Base-by-base conservation (phyloP, 2,113 vertebrate species). In the Thomomys bottae region DNA sequence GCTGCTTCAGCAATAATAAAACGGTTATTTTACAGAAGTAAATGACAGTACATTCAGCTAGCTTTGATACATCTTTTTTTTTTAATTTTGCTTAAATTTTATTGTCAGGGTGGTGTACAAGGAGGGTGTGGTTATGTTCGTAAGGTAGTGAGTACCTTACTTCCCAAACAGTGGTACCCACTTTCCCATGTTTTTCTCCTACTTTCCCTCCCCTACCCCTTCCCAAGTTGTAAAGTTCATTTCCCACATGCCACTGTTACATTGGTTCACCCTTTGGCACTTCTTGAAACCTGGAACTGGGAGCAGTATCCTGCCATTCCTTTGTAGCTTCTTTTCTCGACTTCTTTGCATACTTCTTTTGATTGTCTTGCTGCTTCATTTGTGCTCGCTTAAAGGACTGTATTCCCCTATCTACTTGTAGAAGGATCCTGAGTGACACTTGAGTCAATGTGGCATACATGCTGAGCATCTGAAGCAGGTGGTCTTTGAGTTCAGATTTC, bases 401-500 rank as follows among this genome's bases (percentile, higher is more conserved):
- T 12, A 40, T 64, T 57, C 30, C 68, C 84, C 21, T 79, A 23
- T 15, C 30, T 18, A 45, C 57, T 79, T 75, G 23, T 45, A 70
- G 49, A 73, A 34, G 42, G 8, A 17, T 3, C 34, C 57, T 20
- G 26, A 5, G 2, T 64, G 72, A 75, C 21, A 81, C 34, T 67
- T 57, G 66, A 66, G 30, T 93, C 30, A 91, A 30, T 45, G 59
- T 45, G 54, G 84, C 11, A 68, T 68, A 23, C 5, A 42, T 42
- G 6, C 63, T 42, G 21, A 61, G 11, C 30, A 54, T 40, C 21
- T 84, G 17, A 5, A 38, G 36, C 87, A 66, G 76, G 38, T 57
- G 82, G 42, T 70, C 40, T 81, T 67, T 76, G 71, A 85, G 34
- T n/a, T 91, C 80, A 80, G 10, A 45, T 87, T 81, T 84, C 28